Percentiles rank a stretch among this genome's conserved stretches.
These are phyloP conservation scores for Micrasema minimum DNA, from an alignment of 1,140 invertebrate genomes.

Conservation along the genomic window DNA sequence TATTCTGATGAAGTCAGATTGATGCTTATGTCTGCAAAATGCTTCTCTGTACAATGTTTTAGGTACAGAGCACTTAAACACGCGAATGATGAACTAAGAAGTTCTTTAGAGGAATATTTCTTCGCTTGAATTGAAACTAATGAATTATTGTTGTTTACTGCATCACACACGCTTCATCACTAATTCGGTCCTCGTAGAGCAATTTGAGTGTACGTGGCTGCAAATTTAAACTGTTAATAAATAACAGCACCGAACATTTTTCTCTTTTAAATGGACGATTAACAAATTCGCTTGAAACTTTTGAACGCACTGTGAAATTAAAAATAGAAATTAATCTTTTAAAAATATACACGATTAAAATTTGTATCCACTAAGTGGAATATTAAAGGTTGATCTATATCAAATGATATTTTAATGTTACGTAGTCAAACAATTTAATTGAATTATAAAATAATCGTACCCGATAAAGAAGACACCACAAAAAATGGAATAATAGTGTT, in stretches of 20 bases:
- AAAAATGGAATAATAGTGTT: conserved; percentile 27
- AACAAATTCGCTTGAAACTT: conserved; percentile 48
- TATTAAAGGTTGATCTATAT: conserved; percentile 35
- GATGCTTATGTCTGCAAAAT: too few relatives aligned
- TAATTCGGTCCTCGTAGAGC: conserved; percentile 49
- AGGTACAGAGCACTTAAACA: too few relatives aligned
- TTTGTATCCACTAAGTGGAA: conserved; percentile 54
- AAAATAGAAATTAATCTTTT: conserved; percentile 34
- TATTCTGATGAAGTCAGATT: too few relatives aligned
- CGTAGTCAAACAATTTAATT: conserved; percentile 36
- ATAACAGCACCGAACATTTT: conserved; percentile 42
- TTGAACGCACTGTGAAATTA: conserved; percentile 44
- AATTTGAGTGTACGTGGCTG: conserved; percentile 52
- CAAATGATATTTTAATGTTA: conserved; percentile 38
- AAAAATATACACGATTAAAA: conserved; percentile 43
- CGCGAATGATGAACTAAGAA: too few relatives aligned
- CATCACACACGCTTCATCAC: too few relatives aligned
- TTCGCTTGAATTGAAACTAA: too few relatives aligned
- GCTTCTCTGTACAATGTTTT: too few relatives aligned
- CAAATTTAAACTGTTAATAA: conserved; percentile 38
- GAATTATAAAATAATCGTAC: conserved; percentile 42
- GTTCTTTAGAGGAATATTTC: too few relatives aligned
- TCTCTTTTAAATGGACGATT: conserved; percentile 39
- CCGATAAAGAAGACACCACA: conserved; percentile 18
- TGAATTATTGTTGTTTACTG: too few relatives aligned